phyloP scores from a whole-genome alignment of 1,140 invertebrate species.

The Ridgeia piscesae region DNA sequence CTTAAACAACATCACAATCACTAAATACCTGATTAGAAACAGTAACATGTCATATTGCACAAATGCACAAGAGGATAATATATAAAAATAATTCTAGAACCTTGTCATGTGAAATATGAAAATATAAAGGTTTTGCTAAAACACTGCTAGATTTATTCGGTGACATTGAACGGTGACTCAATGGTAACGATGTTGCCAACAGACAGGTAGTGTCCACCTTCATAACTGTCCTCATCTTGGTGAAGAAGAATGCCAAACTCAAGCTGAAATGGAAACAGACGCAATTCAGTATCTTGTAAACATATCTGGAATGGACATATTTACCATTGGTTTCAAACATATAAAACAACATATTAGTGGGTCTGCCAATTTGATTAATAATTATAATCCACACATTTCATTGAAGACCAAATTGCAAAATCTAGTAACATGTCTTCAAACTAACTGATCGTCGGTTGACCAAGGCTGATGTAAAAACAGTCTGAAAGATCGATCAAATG shows the following conservation, averaged over 20 bases:
- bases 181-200: neutral
- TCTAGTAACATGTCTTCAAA: no score
- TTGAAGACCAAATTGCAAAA: no score
- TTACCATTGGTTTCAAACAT: no score
- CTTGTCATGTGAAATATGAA: neutral
- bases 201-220: neutral
- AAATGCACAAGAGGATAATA: neutral
- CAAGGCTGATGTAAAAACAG: no score
- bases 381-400: no score
- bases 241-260: neutral
- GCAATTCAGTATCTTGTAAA: neutral
- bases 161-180: neutral
- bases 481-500: no score
- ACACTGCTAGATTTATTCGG: no score
- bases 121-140: neutral
- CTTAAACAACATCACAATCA: neutral
- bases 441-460: no score
- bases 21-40: neutral
- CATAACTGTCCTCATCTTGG: neutral
- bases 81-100: neutral
- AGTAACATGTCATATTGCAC: neutral
- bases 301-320: neutral
- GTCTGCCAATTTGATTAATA: no score
- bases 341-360: no score
- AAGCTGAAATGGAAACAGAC: conserved; percentile 19